Percentiles rank a stretch among this genome's conserved stretches.
Evolutionary conservation across 2,888 invertebrate genomes (phyloP).

Genomic region (Pollenia angustigena): DNA sequence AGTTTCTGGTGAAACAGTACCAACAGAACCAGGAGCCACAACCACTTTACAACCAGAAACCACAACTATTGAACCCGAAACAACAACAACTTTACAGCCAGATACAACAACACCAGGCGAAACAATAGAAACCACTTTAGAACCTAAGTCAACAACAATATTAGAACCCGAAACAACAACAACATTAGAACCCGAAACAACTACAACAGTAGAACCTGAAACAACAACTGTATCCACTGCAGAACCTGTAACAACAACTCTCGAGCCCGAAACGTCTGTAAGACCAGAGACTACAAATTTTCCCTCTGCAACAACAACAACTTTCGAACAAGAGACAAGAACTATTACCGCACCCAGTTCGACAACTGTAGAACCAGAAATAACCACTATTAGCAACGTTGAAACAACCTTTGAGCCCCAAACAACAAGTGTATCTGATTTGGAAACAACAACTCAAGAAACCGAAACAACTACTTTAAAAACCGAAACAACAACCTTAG

Average conservation of each 20-base stretch:
- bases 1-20: neutral
- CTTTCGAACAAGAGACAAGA: no score
- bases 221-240: neutral
- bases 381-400: neutral
- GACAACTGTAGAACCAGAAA: neutral
- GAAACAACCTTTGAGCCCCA: neutral
- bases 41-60: neutral
- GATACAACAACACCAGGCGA: no score
- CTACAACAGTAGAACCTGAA: neutral
- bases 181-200: neutral
- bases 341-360: no score
- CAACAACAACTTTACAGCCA: slow-evolving; percentile 14
- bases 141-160: slow-evolving; percentile 14
- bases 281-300: neutral
- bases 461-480: neutral
- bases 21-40: neutral
- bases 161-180: slow-evolving; percentile 8
- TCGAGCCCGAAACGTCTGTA: neutral
- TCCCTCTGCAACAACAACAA: neutral
- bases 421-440: neutral
- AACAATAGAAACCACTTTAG: neutral
- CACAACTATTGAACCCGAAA: neutral
- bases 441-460: neutral
- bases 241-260: neutral
- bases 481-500: neutral